These are phyloP conservation scores for Telenomus remus DNA, from an alignment of 1,140 invertebrate genomes.

Conservation along the genomic window DNA sequence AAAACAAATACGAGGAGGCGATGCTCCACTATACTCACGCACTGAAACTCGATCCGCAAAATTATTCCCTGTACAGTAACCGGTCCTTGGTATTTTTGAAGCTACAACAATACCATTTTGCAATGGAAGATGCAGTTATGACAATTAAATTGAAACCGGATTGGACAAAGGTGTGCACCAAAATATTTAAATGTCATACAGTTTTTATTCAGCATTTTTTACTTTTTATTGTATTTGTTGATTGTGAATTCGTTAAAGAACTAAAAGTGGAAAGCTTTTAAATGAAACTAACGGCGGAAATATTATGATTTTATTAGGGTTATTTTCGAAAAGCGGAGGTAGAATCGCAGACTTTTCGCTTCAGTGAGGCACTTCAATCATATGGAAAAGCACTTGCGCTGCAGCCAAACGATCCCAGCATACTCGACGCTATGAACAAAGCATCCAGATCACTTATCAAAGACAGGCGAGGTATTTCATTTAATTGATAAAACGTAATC, in stretches of 20 bases:
- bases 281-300: too few relatives aligned
- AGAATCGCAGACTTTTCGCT: conserved; percentile 82
- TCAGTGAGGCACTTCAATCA: conserved; percentile 82
- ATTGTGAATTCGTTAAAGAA: background rate
- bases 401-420: conserved; percentile 81
- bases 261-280: too few relatives aligned
- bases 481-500: conserved; percentile 22
- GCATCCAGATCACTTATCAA: conserved; percentile 79
- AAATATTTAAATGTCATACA: conserved; percentile 4
- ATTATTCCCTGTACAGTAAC: conserved; percentile 86
- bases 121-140: conserved; percentile 85
- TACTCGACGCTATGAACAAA: conserved; percentile 80
- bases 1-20: conserved; percentile 84
- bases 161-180: conserved; percentile 83
- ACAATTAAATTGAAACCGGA: conserved; percentile 84
- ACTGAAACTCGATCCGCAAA: conserved; percentile 83
- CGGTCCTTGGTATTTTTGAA: conserved; percentile 87
- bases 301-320: conserved; percentile 76
- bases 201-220: background rate
- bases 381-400: conserved; percentile 82
- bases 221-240: background rate
- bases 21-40: conserved; percentile 88
- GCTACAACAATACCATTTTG: conserved; percentile 84
- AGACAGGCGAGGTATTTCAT: conserved; percentile 72
- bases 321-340: conserved; percentile 88